Evolutionary conservation across 2,888 invertebrate species (phyloP), one percentile per base, ranked within the genome.

Genomic region (Digitonthophagus gazella): DNA sequence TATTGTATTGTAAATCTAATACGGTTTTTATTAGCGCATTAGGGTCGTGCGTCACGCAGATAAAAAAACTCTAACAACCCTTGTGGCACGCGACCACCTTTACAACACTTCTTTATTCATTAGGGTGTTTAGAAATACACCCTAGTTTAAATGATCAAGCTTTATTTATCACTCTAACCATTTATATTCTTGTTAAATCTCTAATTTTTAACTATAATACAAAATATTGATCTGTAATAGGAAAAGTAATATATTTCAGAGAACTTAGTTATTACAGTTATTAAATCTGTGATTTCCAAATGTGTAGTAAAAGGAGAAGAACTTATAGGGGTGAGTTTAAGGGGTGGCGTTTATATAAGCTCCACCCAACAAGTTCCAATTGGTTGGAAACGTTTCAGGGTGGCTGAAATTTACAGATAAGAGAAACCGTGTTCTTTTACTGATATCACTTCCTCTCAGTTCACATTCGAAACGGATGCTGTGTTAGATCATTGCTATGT

Each of bases 11-110:
- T 63, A 16, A 44, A 64, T 18, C 67, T 70, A 70, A 70, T 70
- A 70, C 57, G 65, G 20, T 61, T 70, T 70, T 70, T 70, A 70
- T 70, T 70, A 64, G 61, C 11, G 65, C 70, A 67, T 70, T 66
- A 67, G 71, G 20, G 71, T 55, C 71, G 67, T 65, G 71, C 68
- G 71, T 58, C 68, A 28, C 54, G 8, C n/a, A 68, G 67, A 67
- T 67, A 67, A 67, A 64, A 44, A 58, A 20, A 8, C 8, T 15
- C n/a, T 18, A 16, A 67, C 44, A 16, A 15, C 19, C 5, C 67
- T 65, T 19, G 15, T 44, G 16, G 56, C 22, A 61, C 61, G 19
- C 61, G 61, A 19, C 61, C 61, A 18, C 1, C n/a, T 61, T 61
- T 61, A 16, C 28, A 44, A 44, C 6, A 44, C 28, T 44, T 44